A percentile compares a stretch with the other conserved stretches of the same genome.
Conservation (phyloP, 2,797 vertebrate genomes). For the Enteromius mattozi region DNA sequence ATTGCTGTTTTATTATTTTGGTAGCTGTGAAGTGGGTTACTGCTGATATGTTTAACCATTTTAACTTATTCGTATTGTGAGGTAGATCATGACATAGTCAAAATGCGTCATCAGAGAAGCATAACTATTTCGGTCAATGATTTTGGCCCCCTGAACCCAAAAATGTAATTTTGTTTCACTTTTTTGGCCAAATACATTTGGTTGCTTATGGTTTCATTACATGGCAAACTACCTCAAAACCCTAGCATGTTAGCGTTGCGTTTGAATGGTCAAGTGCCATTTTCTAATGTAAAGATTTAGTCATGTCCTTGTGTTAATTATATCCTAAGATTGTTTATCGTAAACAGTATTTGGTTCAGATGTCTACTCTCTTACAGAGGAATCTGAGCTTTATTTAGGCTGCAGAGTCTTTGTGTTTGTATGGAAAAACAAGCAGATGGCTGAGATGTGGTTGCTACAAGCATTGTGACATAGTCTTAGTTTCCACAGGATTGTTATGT, state of each 20-base stretch:
- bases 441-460: slow-evolving; percentile 47
- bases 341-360: not conserved
- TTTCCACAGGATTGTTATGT: slow-evolving; percentile 33
- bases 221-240: not conserved
- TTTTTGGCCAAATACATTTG: not conserved
- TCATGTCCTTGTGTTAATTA: slow-evolving; percentile 1
- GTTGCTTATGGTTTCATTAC: not conserved
- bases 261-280: not conserved
- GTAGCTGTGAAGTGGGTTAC: not conserved
- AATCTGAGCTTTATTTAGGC: slow-evolving; percentile 21
- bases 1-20: not conserved
- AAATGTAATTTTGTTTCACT: not conserved
- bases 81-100: not conserved
- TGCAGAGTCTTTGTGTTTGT: slow-evolving; percentile 21
- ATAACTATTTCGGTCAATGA: not conserved
- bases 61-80: not conserved
- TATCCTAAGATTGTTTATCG: not conserved
- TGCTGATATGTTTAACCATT: not conserved
- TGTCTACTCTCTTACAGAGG: not conserved
- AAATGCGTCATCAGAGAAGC: not conserved
- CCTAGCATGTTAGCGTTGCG: not conserved
- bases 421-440: slow-evolving; percentile 45
- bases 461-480: slow-evolving; percentile 36
- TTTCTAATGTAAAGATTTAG: not conserved
- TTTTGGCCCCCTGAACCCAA: not conserved